These are phyloP conservation scores for Epistrophe eligans DNA, from an alignment of 2,888 invertebrate species.

Conservation along the genomic window DNA sequence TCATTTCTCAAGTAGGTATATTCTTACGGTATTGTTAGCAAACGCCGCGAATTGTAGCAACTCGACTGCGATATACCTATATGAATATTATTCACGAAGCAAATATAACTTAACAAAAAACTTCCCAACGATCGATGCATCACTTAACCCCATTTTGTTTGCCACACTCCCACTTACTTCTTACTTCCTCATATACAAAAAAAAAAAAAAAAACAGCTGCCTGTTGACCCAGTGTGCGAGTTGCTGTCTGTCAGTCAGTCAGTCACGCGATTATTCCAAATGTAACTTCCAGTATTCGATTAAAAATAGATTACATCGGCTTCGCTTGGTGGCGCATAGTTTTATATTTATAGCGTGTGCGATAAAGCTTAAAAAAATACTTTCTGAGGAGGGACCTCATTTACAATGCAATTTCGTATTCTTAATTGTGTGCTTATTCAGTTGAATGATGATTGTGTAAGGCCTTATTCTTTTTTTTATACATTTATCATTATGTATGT, in stretches of 20 bases:
- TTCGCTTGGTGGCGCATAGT: conserved; percentile 53
- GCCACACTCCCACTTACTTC: conserved; percentile 61
- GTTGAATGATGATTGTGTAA: conserved; percentile 50
- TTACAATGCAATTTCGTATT: conserved; percentile 63
- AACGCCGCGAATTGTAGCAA: conserved; percentile 5
- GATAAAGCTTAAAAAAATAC: conserved; percentile 9
- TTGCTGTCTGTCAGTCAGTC: conserved; percentile 46
- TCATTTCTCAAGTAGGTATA: conserved; percentile 7
- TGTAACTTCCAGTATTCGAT: conserved; percentile 69
- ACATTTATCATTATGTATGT: neutral
- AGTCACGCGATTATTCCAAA: conserved; percentile 68
- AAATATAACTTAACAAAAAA: neutral
- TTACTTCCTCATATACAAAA: conserved; percentile 32
- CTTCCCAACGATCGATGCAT: conserved; percentile 50
- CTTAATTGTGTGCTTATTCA: conserved; percentile 43
- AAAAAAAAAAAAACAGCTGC: conserved; percentile 28
- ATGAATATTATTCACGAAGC: neutral
- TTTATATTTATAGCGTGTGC: conserved; percentile 38
- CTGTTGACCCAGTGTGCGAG: conserved; percentile 61
- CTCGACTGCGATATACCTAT: conserved; percentile 6
- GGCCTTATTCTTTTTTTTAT: conserved; percentile 5
- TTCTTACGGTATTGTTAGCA: conserved; percentile 19
- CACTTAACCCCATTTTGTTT: conserved; percentile 65
- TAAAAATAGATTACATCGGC: conserved; percentile 71
- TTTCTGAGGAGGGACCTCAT: conserved; percentile 50